Percentiles rank a stretch among this genome's conserved stretches.
These are phyloP conservation scores for Orthonyx spaldingii DNA, from an alignment of 2,113 vertebrate genomes.

Conservation along the genomic window DNA sequence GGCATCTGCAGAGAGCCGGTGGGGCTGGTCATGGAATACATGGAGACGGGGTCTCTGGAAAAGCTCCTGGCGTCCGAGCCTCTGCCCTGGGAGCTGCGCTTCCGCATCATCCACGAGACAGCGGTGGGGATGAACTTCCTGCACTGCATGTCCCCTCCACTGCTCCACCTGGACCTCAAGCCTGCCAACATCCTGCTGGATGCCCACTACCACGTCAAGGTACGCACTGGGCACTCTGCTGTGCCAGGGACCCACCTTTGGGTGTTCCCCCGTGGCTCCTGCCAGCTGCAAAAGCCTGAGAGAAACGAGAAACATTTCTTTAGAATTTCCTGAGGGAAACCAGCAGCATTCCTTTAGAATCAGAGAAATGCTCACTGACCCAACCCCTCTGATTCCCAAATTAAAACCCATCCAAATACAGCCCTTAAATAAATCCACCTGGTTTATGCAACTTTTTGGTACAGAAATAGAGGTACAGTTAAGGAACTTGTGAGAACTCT, in stretches of 20 bases:
- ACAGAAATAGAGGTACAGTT: not conserved
- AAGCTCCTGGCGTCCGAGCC: constrained; percentile 86
- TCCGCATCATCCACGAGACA: constrained; percentile 93
- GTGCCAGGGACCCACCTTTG: not conserved
- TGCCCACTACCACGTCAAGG: constrained; percentile 96
- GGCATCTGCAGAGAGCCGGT: constrained; percentile 92
- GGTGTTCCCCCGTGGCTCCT: not conserved
- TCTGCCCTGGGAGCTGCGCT: constrained; percentile 91
- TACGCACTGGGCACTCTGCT: not conserved
- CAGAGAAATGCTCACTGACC: not conserved
- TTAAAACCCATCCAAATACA: not conserved
- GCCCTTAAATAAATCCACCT: not conserved
- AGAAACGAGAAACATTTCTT: not conserved
- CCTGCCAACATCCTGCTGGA: constrained; percentile 97
- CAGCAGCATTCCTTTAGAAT: not conserved
- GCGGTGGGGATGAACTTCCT: constrained; percentile 98
- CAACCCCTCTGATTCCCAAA: not conserved
- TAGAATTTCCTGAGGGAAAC: not conserved
- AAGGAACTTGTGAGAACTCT: not conserved
- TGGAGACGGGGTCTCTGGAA: constrained; percentile 95
- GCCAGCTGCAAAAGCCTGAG: not conserved
- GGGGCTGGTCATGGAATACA: constrained; percentile 97
- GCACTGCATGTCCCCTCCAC: constrained; percentile 93
- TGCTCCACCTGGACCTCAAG: constrained; percentile 96
- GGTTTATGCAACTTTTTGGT: not conserved